Evolutionary conservation across 2,888 invertebrate species (phyloP).

Genomic region (Ramazzottius varieornatus): DNA sequence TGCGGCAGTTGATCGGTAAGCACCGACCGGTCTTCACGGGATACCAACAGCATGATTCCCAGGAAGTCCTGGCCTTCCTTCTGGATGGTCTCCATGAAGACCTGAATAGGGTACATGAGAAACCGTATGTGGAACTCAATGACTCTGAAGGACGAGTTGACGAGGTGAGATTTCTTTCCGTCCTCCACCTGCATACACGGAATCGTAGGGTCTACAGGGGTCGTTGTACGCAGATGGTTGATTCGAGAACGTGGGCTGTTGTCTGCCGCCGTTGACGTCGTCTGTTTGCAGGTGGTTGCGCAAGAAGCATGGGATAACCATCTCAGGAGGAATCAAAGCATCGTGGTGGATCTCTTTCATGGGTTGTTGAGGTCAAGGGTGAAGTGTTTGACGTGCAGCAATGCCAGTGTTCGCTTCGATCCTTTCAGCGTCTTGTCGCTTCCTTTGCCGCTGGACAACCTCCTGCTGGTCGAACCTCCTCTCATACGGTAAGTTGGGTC

Average conservation of each 20-base stretch:
- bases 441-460: slow-evolving; percentile 59
- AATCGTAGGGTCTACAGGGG: too few species aligned
- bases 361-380: slow-evolving; percentile 69
- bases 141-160: slow-evolving; percentile 51
- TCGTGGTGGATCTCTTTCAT: slow-evolving; percentile 67
- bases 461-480: neutral
- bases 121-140: slow-evolving; percentile 42
- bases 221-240: too few species aligned
- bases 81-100: slow-evolving; percentile 75
- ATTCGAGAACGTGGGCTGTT: too few species aligned
- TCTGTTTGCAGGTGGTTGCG: neutral
- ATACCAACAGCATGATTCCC: slow-evolving; percentile 76
- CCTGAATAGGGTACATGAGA: slow-evolving; percentile 47
- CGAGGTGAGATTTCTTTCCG: too few species aligned
- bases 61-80: slow-evolving; percentile 67
- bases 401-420: slow-evolving; percentile 63
- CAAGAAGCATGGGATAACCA: slow-evolving; percentile 54
- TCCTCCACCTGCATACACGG: too few species aligned
- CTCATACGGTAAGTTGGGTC: neutral
- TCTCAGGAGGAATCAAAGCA: slow-evolving; percentile 50
- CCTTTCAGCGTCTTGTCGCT: slow-evolving; percentile 67
- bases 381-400: slow-evolving; percentile 51
- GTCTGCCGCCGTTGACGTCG: too few species aligned
- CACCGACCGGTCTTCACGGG: slow-evolving; percentile 61
- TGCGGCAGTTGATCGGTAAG: slow-evolving; percentile 54